Conservation (phyloP, 2,113 vertebrate species). For the Spea bombifrons region DNA sequence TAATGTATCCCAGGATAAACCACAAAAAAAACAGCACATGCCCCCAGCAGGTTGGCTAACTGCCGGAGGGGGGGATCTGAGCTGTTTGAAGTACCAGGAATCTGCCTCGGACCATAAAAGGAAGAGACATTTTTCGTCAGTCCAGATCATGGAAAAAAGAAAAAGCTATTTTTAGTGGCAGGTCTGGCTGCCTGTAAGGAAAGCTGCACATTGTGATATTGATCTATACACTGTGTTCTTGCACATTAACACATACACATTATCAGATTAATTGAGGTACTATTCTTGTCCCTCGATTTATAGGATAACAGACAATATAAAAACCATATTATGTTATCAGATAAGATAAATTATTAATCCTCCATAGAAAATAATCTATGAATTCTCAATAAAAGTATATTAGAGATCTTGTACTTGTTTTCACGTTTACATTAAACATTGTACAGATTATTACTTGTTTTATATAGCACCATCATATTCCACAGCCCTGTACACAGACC, state of each 20-base stretch:
- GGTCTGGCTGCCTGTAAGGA: conserved; percentile 52
- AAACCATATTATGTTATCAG: too few relatives aligned
- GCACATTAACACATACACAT: conserved; percentile 14
- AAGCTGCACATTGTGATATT: conserved; percentile 32
- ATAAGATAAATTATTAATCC: too few relatives aligned
- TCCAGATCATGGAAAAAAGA: conserved; percentile 68
- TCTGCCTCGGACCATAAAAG: conserved; percentile 78
- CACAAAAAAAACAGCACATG: conserved; percentile 28
- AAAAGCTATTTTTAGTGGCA: conserved; percentile 73
- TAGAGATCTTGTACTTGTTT: too few relatives aligned
- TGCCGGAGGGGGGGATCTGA: conserved; percentile 54
- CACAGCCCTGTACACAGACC: too few relatives aligned
- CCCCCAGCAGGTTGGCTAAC: conserved; percentile 60
- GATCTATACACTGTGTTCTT: conserved; percentile 21
- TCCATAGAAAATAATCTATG: too few relatives aligned
- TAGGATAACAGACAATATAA: too few relatives aligned
- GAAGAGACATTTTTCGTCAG: conserved; percentile 61
- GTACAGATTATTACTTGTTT: too few relatives aligned
- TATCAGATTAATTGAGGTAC: conserved; percentile 11
- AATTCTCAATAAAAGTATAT: too few relatives aligned
- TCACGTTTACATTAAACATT: too few relatives aligned
- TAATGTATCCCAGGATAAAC: conserved; percentile 52
- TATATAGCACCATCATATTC: too few relatives aligned
- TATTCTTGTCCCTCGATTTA: not conserved
- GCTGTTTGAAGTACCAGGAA: conserved; percentile 57